Base-by-base conservation (phyloP, 2,888 invertebrate species). In the Oligia fasciuncula region DNA sequence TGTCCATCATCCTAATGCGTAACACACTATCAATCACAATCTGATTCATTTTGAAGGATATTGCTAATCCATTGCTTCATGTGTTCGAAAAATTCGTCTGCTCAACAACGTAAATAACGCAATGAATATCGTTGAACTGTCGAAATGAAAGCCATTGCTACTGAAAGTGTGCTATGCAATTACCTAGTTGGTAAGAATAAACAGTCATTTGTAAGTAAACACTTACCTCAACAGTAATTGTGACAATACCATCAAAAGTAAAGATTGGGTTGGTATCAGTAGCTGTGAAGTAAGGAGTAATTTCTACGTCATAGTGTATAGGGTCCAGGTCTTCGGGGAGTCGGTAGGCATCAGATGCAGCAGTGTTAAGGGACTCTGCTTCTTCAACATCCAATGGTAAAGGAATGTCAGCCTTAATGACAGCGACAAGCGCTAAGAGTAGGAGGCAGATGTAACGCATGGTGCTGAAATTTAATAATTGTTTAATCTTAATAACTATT, bases 201-300 rank as follows among this genome's bases (percentile, higher is more conserved):
- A 19, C 54, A 54, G 19, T 54, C 19, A 29, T 29, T 29, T 29
- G 57, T 11, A 57, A n/a, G 9, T 57, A 57, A 57, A 60, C n/a
- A 76, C 93, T 93, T 89, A 96, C 96, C 87, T 84, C 91, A 9
- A 96, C 79, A 62, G 81, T 89, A 49, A 97, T 95, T 13, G 90
- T 93, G 0, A 97, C 96, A 46, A 83, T 85, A 13, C 97, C 97
- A 74, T 94, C 93, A 85, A 97, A 97, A 13, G 93, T 94, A 85
- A 97, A 97, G 0, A 92, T 92, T 49, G 91, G 92, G 40, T 93
- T 94, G 17, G 87, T 84, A 11, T 70, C 89, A 63, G 92, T 93
- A 23, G 91, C 93, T 81, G 95, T 93, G 40, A 97, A 95, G 83
- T 97, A 96, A 0, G 97, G 97, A 0, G 94, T 95, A 29, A 98